Base-by-base conservation (phyloP, 2,113 vertebrate genomes). In the Saimiri boliviensis region DNA sequence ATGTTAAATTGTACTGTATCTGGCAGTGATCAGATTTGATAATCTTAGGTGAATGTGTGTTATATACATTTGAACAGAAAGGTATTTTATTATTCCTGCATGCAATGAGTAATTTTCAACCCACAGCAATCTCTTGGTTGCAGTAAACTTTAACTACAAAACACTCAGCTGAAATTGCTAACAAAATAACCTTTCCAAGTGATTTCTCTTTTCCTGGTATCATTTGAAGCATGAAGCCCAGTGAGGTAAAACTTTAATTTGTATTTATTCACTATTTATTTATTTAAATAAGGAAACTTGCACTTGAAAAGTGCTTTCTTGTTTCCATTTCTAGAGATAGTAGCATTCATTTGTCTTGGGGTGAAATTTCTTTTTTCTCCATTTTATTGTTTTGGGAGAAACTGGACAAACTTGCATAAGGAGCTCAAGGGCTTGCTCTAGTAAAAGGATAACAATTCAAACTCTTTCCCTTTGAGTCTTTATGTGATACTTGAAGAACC, bases 1-100 rank as follows among this genome's bases (percentile, higher is more conserved):
- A 6, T 30, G 92, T 93, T 97, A 97, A 97, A 96, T 97, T 95
- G 96, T 94, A 94, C 76, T 52, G n/a, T 89, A 70, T 77, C 47
- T 93, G 60, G 68, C 95, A 94, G 91, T 54, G 95, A 79, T 84
- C 89, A 79, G 66, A 95, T 93, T 73, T 12, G 58, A 90, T 85
- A 88, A 76, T 89, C 89, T 54, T 74, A 94, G 93, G 85, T 89
- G 79, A 94, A n/a, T 68, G 58, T 8, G 14, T 96, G 42, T 73
- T 92, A 76, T 17, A 1, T 68, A 88, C 13, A n/a, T 19, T 2
- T 80, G 73, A 84, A 66, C 49, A 52, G 76, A 84, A 76, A 98
- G 77, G 49, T 63, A 89, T 89, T 98, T 91, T 83, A 92, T 92
- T 83, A 88, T 91, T 95, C 76, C 13, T 80, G 84, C n/a, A n/a